Evolutionary conservation across 2,888 invertebrate species (phyloP).

Genomic region (Acronicta leporina): DNA sequence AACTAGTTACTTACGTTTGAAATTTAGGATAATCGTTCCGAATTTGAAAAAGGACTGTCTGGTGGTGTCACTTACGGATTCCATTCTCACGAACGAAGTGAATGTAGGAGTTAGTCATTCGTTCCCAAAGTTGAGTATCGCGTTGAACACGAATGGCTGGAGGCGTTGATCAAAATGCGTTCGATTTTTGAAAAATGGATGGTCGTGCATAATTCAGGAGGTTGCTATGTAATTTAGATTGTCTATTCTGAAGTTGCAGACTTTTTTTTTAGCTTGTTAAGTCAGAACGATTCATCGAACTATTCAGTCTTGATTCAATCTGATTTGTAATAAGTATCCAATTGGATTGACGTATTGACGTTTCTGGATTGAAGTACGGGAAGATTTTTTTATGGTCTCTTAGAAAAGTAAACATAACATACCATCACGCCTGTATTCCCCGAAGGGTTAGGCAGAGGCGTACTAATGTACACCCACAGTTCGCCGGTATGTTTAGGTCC

Average conservation of each 20-base stretch:
- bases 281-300: too few relatives aligned
- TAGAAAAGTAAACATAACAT: too few relatives aligned
- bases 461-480: too few relatives aligned
- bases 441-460: too few relatives aligned
- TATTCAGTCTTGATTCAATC: too few relatives aligned
- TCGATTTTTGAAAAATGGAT: conserved; percentile 43
- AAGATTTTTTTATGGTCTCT: too few relatives aligned
- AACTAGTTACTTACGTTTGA: conserved; percentile 35
- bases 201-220: conserved; percentile 53
- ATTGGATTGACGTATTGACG: too few relatives aligned
- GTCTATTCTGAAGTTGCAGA: conserved; percentile 27
- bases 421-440: too few relatives aligned
- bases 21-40: conserved; percentile 54
- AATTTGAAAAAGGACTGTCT: conserved; percentile 50
- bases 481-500: too few relatives aligned
- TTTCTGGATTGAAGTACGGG: too few relatives aligned
- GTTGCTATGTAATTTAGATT: conserved; percentile 47
- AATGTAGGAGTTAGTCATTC: conserved; percentile 53
- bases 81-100: conserved; percentile 69
- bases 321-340: too few relatives aligned
- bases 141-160: conserved; percentile 49
- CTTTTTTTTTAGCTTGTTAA: conserved; percentile 24
- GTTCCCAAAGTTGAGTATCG: conserved; percentile 43
- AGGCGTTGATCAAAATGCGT: conserved; percentile 50
- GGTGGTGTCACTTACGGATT: conserved; percentile 69